phyloP scores from a whole-genome alignment of 2,888 invertebrate species.

The Ganaspis brasiliensis region DNA sequence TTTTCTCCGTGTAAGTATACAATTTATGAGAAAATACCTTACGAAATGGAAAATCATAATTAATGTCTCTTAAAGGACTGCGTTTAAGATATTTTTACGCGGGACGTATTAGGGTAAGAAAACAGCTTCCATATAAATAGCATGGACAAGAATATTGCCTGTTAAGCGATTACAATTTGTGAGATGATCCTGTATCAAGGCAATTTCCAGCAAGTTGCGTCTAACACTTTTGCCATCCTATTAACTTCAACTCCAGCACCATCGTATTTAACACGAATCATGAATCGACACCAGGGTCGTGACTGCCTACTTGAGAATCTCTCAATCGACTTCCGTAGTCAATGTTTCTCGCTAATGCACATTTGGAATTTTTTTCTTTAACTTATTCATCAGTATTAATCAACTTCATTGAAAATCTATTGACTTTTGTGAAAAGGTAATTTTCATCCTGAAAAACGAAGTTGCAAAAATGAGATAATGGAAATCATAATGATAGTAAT shows the following conservation, averaged over 20 bases:
- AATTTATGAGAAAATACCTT: background rate
- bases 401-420: no score
- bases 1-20: background rate
- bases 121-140: no score
- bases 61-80: background rate
- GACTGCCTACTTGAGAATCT: background rate
- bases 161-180: no score
- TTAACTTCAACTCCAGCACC: background rate
- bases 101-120: no score
- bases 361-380: background rate
- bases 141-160: no score
- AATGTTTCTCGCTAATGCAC: background rate
- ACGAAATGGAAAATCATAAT: background rate
- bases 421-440: no score
- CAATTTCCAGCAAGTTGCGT: background rate
- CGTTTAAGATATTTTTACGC: no score
- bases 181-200: background rate
- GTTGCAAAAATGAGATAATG: no score
- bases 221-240: background rate
- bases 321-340: constrained; percentile 4
- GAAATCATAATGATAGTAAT: no score
- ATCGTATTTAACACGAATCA: background rate
- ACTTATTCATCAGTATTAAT: background rate
- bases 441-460: no score
- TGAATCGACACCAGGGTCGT: background rate